Percentiles rank a stretch among this genome's conserved stretches.
Conservation (phyloP, 2,888 invertebrate genomes). For the Margaritifera margaritifera region DNA sequence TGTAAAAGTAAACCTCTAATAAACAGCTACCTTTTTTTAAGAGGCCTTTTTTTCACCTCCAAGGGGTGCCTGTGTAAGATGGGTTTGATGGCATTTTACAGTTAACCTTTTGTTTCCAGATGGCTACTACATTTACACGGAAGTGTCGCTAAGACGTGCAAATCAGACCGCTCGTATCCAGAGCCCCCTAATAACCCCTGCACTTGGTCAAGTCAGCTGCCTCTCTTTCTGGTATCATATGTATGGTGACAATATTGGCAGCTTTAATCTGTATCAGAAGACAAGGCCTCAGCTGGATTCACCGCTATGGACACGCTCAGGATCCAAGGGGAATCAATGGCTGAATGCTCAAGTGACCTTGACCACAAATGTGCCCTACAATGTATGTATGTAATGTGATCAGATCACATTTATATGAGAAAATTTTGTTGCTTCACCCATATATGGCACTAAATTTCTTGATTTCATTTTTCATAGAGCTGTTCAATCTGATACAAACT, state of each 20-base stretch:
- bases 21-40: too few species aligned
- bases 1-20: too few species aligned
- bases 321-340: constrained; percentile 51
- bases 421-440: too few species aligned
- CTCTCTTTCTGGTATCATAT: constrained; percentile 64
- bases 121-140: constrained; percentile 55
- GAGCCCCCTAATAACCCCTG: constrained; percentile 28
- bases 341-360: constrained; percentile 39
- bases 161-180: constrained; percentile 35
- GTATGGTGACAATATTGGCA: constrained; percentile 56
- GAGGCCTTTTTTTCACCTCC: too few species aligned
- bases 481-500: too few species aligned
- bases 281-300: constrained; percentile 20
- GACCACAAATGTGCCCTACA: constrained; percentile 29
- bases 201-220: constrained; percentile 32
- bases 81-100: background rate
- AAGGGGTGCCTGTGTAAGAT: too few species aligned
- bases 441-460: too few species aligned
- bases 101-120: constrained; percentile 24
- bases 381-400: constrained; percentile 23
- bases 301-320: constrained; percentile 48
- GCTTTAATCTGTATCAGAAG: constrained; percentile 47
- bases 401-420: too few species aligned
- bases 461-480: too few species aligned
- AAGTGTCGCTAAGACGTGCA: constrained; percentile 33